Percentiles rank a stretch among this genome's conserved stretches.
Evolutionary conservation across 2,888 invertebrate species (phyloP).

Genomic region (Salticus scenicus): DNA sequence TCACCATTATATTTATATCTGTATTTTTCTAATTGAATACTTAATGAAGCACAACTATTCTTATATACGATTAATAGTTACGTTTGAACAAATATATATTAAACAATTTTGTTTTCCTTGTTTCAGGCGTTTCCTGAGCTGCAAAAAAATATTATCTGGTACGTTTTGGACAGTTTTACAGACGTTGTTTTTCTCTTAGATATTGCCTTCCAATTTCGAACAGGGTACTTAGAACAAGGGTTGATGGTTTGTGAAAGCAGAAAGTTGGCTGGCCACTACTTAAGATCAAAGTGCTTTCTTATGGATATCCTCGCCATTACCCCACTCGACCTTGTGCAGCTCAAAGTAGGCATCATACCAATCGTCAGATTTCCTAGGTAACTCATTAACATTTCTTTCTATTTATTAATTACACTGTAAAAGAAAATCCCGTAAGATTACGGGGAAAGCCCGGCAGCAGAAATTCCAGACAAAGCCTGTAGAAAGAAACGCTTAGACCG

Average conservation of each 20-base stretch:
- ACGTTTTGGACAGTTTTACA: conserved; percentile 87
- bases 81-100: too few species aligned
- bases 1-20: too few species aligned
- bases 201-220: conserved; percentile 92
- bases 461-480: too few species aligned
- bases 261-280: conserved; percentile 91
- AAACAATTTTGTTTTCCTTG: too few species aligned
- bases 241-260: conserved; percentile 94
- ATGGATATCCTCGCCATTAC: conserved; percentile 88
- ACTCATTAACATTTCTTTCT: too few species aligned
- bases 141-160: conserved; percentile 86
- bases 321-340: conserved; percentile 90
- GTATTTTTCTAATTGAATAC: too few species aligned
- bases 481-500: too few species aligned
- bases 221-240: conserved; percentile 95
- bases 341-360: conserved; percentile 87
- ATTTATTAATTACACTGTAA: not conserved
- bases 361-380: conserved; percentile 82
- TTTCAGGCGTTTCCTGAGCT: conserved; percentile 91
- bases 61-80: too few species aligned
- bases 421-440: too few species aligned
- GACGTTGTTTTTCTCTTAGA: conserved; percentile 92
- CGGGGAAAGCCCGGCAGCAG: too few species aligned
- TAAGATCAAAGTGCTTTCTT: conserved; percentile 88
- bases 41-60: too few species aligned